These are phyloP conservation scores for Alloscopus bannaensis DNA, from an alignment of 2,888 invertebrate genomes.

Conservation along the genomic window DNA sequence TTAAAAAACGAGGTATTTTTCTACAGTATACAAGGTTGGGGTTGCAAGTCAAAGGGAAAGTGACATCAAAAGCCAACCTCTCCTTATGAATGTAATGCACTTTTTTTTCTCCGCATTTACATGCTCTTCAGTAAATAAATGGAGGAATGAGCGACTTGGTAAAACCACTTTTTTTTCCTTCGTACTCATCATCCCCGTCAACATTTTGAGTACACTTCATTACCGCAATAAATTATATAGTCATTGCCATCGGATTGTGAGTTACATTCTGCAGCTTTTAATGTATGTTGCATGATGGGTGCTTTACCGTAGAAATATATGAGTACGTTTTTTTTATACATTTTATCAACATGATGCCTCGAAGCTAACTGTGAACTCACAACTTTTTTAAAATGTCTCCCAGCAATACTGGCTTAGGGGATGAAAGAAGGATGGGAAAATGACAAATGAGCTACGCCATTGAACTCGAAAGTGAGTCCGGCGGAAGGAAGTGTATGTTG, in stretches of 20 bases:
- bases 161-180: too few relatives aligned
- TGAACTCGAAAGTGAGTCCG: slow-evolving; percentile 46
- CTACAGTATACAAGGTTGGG: neutral
- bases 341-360: too few relatives aligned
- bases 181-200: neutral
- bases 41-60: neutral
- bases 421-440: slow-evolving; percentile 24
- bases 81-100: too few relatives aligned
- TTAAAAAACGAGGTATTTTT: neutral
- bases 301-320: too few relatives aligned
- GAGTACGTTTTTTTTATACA: too few relatives aligned
- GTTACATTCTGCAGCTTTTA: too few relatives aligned
- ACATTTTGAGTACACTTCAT: neutral
- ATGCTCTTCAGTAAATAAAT: too few relatives aligned
- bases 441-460: slow-evolving; percentile 47
- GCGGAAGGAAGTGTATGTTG: slow-evolving; percentile 18
- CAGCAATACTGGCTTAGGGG: slow-evolving; percentile 16
- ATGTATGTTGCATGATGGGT: too few relatives aligned
- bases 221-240: slow-evolving; percentile 1
- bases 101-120: too few relatives aligned
- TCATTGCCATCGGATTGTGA: too few relatives aligned
- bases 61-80: too few relatives aligned
- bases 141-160: too few relatives aligned
- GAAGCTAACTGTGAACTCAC: neutral
- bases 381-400: neutral